phyloP scores from a whole-genome alignment of 2,113 vertebrate species.

The Balaeniceps rex region DNA sequence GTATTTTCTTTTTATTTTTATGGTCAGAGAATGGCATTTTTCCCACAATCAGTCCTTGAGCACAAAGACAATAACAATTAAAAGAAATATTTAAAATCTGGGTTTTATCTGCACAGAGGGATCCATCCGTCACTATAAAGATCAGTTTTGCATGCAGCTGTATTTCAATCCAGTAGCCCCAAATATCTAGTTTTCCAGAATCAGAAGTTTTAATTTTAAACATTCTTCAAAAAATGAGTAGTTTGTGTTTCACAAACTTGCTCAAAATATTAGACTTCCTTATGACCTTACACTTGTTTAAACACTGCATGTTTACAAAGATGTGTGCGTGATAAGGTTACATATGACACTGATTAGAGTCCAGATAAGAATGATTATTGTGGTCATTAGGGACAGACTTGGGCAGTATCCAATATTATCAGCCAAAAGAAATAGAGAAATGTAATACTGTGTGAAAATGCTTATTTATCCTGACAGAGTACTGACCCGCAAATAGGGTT shows the following conservation, averaged over 20 bases:
- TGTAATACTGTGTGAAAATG: conserved; percentile 34
- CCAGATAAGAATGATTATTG: conserved; percentile 57
- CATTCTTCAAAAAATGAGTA: neutral
- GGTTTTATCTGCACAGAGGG: conserved; percentile 65
- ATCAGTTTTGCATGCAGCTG: conserved; percentile 43
- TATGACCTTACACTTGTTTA: conserved; percentile 47
- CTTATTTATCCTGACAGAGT: conserved; percentile 55
- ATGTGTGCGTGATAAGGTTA: conserved; percentile 54
- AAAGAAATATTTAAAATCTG: conserved; percentile 66
- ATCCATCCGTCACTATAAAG: conserved; percentile 35
- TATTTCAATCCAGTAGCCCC: conserved; percentile 13
- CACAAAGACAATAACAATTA: conserved; percentile 74
- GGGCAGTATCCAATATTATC: conserved; percentile 45
- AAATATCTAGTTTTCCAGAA: conserved; percentile 16
- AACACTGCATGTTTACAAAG: conserved; percentile 36
- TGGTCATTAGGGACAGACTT: conserved; percentile 25
- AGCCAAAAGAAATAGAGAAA: conserved; percentile 41
- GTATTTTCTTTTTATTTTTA: conserved; percentile 79
- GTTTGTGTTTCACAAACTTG: neutral
- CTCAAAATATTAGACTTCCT: conserved; percentile 28
- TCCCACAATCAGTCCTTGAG: conserved; percentile 75
- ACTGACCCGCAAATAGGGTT: conserved; percentile 9
- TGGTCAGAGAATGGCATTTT: conserved; percentile 67
- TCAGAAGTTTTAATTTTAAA: neutral
- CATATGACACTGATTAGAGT: conserved; percentile 36